A percentile compares a stretch with the other conserved stretches of the same genome.
Evolutionary conservation across 2,113 vertebrate genomes (phyloP).

Genomic region (Pseudopipra pipra): DNA sequence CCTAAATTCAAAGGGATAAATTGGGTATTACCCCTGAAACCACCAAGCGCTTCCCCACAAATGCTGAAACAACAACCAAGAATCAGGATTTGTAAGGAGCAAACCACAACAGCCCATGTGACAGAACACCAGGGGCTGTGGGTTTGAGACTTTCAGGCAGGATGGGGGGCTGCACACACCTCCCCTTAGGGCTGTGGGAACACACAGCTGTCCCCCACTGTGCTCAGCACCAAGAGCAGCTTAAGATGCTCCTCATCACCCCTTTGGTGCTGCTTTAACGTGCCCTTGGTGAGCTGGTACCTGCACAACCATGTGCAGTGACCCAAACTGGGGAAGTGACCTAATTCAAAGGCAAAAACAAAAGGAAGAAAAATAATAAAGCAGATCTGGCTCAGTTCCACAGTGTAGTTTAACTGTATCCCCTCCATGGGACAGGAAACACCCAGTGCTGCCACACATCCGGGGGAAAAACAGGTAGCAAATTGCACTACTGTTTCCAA

Average conservation of each 20-base stretch:
- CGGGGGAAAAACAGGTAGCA: accelerated
- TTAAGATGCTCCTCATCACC: background rate
- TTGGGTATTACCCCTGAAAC: background rate
- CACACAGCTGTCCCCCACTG: too few species aligned
- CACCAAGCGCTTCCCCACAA: background rate
- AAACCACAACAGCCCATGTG: accelerated
- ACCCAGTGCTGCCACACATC: accelerated
- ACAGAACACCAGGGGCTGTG: background rate
- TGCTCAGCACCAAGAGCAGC: background rate
- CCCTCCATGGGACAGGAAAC: background rate
- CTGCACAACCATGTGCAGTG: accelerated
- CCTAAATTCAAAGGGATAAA: background rate
- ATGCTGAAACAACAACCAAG: background rate
- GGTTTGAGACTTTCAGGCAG: background rate
- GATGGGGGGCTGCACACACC: background rate
- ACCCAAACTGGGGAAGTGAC: background rate
- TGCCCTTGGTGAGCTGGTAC: background rate
- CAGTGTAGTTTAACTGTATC: background rate
- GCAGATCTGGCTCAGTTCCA: background rate
- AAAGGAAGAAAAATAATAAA: background rate
- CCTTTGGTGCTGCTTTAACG: background rate
- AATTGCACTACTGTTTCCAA: background rate
- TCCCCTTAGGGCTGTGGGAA: accelerated
- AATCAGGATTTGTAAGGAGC: background rate
- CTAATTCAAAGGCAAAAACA: background rate